These are phyloP conservation scores for Heliconius hortense DNA, from an alignment of 2,888 invertebrate genomes.

Conservation along the genomic window DNA sequence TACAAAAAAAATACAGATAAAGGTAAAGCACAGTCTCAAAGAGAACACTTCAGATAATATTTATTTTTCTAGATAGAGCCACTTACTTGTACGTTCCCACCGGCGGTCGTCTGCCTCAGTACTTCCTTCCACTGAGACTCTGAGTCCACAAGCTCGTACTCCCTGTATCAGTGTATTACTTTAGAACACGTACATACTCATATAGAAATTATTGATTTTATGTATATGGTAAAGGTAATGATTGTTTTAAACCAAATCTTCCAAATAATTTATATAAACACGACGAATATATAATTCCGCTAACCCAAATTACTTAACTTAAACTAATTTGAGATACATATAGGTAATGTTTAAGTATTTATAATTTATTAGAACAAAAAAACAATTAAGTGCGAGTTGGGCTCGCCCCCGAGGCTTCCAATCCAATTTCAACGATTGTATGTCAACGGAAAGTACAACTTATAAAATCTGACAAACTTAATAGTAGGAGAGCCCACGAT, in stretches of 20 bases:
- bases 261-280: neutral
- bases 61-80: conserved; percentile 34
- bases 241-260: neutral
- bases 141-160: conserved; percentile 90
- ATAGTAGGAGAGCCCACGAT: too few relatives aligned
- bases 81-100: conserved; percentile 76
- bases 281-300: neutral
- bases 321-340: too few relatives aligned
- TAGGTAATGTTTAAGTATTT: neutral
- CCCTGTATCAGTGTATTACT: conserved; percentile 58
- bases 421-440: too few relatives aligned
- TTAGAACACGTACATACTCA: conserved; percentile 5
- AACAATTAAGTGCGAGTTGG: too few relatives aligned
- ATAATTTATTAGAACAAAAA: neutral
- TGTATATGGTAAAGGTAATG: neutral
- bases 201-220: too few relatives aligned
- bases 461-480: too few relatives aligned
- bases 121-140: conserved; percentile 95
- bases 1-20: conserved; percentile 30
- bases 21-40: conserved; percentile 16
- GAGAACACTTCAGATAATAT: conserved; percentile 28
- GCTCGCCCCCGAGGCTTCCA: too few relatives aligned
- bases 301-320: too few relatives aligned
- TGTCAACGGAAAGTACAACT: too few relatives aligned
- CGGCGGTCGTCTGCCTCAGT: conserved; percentile 85